Percentiles rank a stretch among this genome's conserved stretches.
Evolutionary conservation across 2,888 invertebrate genomes (phyloP).

Genomic region (Calameuta idolon): DNA sequence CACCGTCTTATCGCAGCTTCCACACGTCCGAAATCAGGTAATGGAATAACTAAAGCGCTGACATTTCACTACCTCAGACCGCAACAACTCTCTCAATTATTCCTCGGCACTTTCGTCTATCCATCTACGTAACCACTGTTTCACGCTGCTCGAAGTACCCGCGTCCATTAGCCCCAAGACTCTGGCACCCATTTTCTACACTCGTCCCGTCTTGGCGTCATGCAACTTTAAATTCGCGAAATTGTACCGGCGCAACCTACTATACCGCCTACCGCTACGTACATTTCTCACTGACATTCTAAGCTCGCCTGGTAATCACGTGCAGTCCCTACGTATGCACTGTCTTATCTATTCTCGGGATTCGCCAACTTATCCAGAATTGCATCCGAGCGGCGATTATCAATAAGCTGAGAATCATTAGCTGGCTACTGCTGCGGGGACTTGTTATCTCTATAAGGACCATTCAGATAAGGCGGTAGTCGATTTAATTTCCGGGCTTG

Average conservation of each 20-base stretch:
- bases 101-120: neutral
- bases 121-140: neutral
- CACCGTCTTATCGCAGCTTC: neutral
- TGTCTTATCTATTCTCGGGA: neutral
- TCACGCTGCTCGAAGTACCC: neutral
- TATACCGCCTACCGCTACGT: neutral
- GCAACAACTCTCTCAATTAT: neutral
- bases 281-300: neutral
- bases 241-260: constrained; percentile 18
- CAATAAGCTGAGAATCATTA: neutral
- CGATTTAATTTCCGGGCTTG: neutral
- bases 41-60: constrained; percentile 5
- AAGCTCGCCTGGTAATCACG: neutral
- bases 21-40: neutral
- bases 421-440: neutral
- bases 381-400: neutral
- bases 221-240: constrained; percentile 34
- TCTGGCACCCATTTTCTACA: neutral
- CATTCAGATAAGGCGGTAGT: neutral
- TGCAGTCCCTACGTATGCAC: neutral
- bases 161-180: neutral
- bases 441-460: neutral
- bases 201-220: constrained; percentile 10
- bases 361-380: neutral
- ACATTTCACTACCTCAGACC: neutral